Percentiles rank a stretch among this genome's conserved stretches.
Conservation (phyloP, 2,797 vertebrate genomes). For the Sarcoramphus papa region DNA sequence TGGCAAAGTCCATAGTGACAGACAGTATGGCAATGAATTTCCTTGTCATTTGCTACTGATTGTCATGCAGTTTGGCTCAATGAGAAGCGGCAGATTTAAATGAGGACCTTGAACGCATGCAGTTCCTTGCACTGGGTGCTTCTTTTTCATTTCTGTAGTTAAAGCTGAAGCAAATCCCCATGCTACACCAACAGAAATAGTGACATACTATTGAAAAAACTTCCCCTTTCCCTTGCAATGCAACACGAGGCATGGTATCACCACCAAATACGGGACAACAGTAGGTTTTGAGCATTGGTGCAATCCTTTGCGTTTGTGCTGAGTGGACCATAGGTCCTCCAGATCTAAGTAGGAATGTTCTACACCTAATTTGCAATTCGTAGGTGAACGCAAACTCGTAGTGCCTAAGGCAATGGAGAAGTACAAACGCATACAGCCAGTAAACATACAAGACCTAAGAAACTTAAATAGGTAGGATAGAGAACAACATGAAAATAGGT, state of each 20-base stretch:
- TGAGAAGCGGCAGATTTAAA: not conserved
- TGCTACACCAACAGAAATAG: not conserved
- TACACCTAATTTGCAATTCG: not conserved
- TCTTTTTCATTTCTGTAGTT: not conserved
- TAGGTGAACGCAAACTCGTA: not conserved
- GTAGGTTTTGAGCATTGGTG: not conserved
- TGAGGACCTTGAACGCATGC: not conserved
- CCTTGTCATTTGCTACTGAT: not conserved
- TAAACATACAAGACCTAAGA: not conserved
- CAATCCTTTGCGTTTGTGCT: not conserved
- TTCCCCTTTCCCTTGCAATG: not conserved
- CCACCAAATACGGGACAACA: not conserved
- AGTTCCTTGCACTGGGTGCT: not conserved
- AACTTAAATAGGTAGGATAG: not conserved
- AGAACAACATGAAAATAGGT: not conserved
- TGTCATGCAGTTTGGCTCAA: not conserved
- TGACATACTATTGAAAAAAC: rapidly evolving
- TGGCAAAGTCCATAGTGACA: not conserved
- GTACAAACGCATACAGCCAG: not conserved
- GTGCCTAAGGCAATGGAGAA: not conserved
- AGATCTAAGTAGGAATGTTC: not conserved
- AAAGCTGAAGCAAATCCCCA: not conserved
- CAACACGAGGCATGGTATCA: rapidly evolving
- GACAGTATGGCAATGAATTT: not conserved
- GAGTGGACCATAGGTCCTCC: not conserved